phyloP scores from a whole-genome alignment of 2,113 vertebrate species.

The Thamnaconus septentrionalis region DNA sequence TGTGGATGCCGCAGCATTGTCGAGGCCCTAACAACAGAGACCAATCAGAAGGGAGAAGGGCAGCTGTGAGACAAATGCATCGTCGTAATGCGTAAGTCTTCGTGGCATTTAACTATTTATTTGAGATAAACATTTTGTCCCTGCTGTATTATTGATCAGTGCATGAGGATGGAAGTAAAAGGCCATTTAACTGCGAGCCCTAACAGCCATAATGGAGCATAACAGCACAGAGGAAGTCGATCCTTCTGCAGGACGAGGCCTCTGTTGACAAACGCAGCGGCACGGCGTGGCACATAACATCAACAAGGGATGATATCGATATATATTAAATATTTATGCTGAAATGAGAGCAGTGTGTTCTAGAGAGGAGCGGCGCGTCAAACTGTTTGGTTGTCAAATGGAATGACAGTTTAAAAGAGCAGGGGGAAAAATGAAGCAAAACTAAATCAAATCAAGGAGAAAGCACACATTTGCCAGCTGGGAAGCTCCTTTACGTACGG shows the following conservation, averaged over 20 bases:
- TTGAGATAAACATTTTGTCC: background rate
- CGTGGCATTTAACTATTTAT: background rate
- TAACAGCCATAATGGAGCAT: conserved; percentile 28
- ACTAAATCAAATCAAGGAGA: background rate
- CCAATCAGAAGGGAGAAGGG: conserved; percentile 30
- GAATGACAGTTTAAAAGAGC: conserved; percentile 1
- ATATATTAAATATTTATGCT: conserved; percentile 55
- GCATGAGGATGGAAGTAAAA: conserved; percentile 1
- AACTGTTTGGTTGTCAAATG: background rate
- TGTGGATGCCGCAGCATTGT: conserved; percentile 25
- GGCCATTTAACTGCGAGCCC: conserved; percentile 24
- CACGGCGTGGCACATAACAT: conserved; percentile 25
- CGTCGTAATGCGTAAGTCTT: background rate
- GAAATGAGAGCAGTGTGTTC: conserved; percentile 21
- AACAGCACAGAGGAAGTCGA: conserved; percentile 37
- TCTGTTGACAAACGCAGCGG: conserved; percentile 35
- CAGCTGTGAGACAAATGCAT: background rate
- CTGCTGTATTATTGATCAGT: conserved; percentile 11
- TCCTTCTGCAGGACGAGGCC: conserved; percentile 22
- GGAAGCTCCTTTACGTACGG: background rate
- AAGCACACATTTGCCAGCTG: background rate
- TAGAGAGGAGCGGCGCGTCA: background rate
- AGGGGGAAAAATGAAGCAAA: background rate
- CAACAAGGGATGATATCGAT: conserved; percentile 27
- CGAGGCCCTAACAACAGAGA: conserved; percentile 22